These are phyloP conservation scores for Montipora cactus DNA, from an alignment of 64 coral and sea anemone species.

Conservation along the genomic window DNA sequence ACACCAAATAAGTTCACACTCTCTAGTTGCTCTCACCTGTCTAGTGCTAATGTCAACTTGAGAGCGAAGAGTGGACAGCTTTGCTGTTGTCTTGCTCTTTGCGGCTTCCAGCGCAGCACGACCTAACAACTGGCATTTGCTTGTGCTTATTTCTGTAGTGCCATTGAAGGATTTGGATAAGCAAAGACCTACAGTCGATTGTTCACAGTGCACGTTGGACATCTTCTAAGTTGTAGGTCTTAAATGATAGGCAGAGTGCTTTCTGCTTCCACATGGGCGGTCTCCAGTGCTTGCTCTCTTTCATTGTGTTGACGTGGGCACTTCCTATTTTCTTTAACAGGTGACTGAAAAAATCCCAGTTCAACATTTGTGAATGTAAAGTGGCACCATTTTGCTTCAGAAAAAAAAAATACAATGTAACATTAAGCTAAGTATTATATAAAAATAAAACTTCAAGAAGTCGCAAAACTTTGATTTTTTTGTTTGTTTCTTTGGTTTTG, in stretches of 20 bases:
- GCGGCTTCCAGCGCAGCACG: slow-evolving; percentile 54
- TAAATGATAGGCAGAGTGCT: slow-evolving; percentile 37
- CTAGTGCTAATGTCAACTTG: slow-evolving; percentile 11
- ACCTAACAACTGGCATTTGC: not conserved
- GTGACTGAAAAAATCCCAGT: no score
- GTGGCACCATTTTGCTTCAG: no score
- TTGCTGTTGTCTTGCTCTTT: not conserved
- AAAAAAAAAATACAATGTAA: no score
- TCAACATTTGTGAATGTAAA: no score
- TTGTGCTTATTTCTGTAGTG: no score
- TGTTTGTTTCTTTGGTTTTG: no score
- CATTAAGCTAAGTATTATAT: no score
- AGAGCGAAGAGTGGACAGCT: slow-evolving; percentile 8
- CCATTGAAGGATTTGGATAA: not conserved
- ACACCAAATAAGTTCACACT: slow-evolving; percentile 53
- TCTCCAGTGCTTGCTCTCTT: no score
- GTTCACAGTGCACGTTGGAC: slow-evolving; percentile 22
- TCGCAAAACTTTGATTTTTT: no score
- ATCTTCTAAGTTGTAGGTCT: slow-evolving; percentile 43
- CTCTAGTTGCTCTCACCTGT: slow-evolving; percentile 43
- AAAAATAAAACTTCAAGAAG: no score
- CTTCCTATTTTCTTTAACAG: no score
- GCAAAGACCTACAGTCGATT: not conserved
- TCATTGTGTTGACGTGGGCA: no score
- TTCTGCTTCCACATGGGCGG: not conserved